These are phyloP conservation scores for Poecilus cupreus DNA, from an alignment of 2,888 invertebrate genomes.

Conservation along the genomic window DNA sequence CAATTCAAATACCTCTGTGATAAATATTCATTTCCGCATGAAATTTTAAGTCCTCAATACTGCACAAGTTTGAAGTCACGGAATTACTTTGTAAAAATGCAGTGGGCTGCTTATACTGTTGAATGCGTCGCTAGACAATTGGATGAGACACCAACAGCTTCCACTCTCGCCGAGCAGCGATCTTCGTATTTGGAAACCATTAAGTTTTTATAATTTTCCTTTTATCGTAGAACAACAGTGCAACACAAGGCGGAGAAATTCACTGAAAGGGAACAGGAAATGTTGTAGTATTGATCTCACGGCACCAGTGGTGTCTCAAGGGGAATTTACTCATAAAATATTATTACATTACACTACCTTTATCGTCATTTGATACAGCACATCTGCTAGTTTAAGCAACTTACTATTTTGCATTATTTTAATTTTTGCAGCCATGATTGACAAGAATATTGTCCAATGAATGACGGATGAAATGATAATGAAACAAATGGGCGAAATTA, in stretches of 20 bases:
- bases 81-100: background rate
- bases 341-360: slow-evolving; percentile 32
- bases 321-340: slow-evolving; percentile 38
- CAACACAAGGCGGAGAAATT: slow-evolving; percentile 37
- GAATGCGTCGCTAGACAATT: background rate
- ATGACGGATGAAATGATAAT: too few relatives aligned
- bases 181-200: slow-evolving; percentile 50
- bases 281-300: slow-evolving; percentile 43
- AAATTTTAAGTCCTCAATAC: background rate
- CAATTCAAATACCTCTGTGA: background rate
- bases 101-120: background rate
- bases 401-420: too few relatives aligned
- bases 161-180: slow-evolving; percentile 18
- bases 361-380: slow-evolving; percentile 30
- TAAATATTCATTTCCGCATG: slow-evolving; percentile 16
- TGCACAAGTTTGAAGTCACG: background rate
- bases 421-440: too few relatives aligned
- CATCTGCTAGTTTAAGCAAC: too few relatives aligned
- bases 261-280: slow-evolving; percentile 47
- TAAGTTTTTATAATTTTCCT: slow-evolving; percentile 53
- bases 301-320: slow-evolving; percentile 19
- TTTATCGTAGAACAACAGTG: slow-evolving; percentile 50
- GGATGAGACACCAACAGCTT: slow-evolving; percentile 11
- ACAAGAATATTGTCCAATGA: too few relatives aligned
- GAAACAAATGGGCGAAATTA: too few relatives aligned